Evolutionary conservation across 1,140 invertebrate species (phyloP), one percentile per base, ranked within the genome.

Genomic region (Zaprionus ornatus): DNA sequence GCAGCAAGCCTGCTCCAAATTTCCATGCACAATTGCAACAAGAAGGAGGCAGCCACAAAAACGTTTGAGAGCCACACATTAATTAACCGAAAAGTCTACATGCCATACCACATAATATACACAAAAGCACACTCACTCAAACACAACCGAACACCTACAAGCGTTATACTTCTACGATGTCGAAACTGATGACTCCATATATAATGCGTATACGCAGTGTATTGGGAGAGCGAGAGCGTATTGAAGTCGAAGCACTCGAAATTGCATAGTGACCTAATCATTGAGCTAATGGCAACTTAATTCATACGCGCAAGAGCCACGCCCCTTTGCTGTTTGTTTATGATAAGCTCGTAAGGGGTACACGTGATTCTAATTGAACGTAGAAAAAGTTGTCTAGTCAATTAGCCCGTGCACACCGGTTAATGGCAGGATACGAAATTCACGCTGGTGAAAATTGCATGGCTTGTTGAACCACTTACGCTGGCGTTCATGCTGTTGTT

Each of bases 381-480:
- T 63, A 52, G 64, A 42, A 64, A 65, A 69, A 68, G 65, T 77
- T 87, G 61, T 80, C 77, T 83, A 76, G 65, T 67, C 85, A 84
- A 88, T 87, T 87, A 83, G 84, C 74, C 50, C 15, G 67, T 88
- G 64, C 80, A 68, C 52, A 68, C 52, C 55, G 59, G 62, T 82
- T 80, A 83, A 84, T 88, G 67, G 37, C 40, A 48, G 48, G 35
- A 42, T 27, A 15, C 45, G 50, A 32, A 77, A 75, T 73, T 68
- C 42, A 54, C 70, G 78, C 50, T 78, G 68, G 72, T 86, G 69
- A 68, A 86, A 87, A 87, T 88, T 84, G 84, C 80, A 76, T 55
- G 66, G 77, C 73, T 74, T 87, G 83, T 88, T 88, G 57, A 80
- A 66, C 85, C 80, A 88, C 79, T 87, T 76, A 79, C 65, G 72